Evolutionary conservation across 2,888 invertebrate genomes (phyloP).

Genomic region (Eurois occulta): DNA sequence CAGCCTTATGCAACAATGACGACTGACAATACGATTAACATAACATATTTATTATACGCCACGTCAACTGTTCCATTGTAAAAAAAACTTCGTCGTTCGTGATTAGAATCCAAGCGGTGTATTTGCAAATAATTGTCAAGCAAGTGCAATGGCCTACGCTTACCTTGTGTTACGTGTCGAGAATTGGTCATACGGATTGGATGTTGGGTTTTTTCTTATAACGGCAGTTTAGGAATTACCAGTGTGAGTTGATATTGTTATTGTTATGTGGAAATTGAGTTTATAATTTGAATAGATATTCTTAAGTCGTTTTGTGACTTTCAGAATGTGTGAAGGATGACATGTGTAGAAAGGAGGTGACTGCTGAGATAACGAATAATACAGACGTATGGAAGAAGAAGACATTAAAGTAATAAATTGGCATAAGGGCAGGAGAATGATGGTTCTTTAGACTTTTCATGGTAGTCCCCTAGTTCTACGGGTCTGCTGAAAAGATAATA

Average conservation of each 20-base stretch:
- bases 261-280: conserved; percentile 22
- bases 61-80: conserved; percentile 80
- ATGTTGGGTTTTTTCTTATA: conserved; percentile 65
- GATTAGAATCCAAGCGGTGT: conserved; percentile 78
- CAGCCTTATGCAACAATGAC: conserved; percentile 81
- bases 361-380: neutral
- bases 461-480: neutral
- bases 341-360: neutral
- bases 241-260: conserved; percentile 23
- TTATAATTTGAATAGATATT: conserved; percentile 2
- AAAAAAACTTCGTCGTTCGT: conserved; percentile 75
- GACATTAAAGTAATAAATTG: neutral
- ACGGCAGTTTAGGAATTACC: conserved; percentile 66
- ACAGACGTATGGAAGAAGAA: neutral
- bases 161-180: conserved; percentile 84
- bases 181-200: conserved; percentile 70
- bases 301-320: neutral
- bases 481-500: neutral
- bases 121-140: conserved; percentile 85
- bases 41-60: conserved; percentile 78
- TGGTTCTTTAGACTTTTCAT: neutral
- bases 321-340: neutral
- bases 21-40: conserved; percentile 81
- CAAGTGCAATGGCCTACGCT: conserved; percentile 84
- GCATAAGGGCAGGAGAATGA: neutral